A percentile compares a stretch with the other conserved stretches of the same genome.
These are phyloP conservation scores for Leptinotarsa defecta DNA, from an alignment of 1,140 invertebrate genomes.

Conservation along the genomic window DNA sequence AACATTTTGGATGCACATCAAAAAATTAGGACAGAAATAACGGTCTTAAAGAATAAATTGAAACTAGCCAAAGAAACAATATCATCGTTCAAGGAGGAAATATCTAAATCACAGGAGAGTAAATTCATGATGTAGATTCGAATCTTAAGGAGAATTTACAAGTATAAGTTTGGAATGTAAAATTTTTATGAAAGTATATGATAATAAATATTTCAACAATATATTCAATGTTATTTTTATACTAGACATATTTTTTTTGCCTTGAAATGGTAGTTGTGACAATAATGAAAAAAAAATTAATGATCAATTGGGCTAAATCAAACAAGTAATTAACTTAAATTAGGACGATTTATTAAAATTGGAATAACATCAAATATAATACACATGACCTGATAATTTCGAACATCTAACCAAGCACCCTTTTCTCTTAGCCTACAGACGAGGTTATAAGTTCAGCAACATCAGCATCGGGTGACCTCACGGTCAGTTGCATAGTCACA, in stretches of 20 bases:
- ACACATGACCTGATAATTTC: background rate
- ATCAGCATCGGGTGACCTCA: constrained; percentile 68
- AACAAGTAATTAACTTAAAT: no score
- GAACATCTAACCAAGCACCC: background rate
- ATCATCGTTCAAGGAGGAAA: constrained; percentile 84
- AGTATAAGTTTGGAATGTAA: no score
- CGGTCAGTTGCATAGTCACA: constrained; percentile 74
- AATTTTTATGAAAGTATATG: no score
- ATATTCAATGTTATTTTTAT: no score
- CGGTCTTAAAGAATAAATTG: constrained; percentile 84
- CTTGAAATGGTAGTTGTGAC: no score
- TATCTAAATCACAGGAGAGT: constrained; percentile 70
- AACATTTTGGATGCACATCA: constrained; percentile 80
- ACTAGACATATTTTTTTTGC: no score
- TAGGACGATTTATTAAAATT: background rate
- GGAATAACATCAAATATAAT: constrained; percentile 7
- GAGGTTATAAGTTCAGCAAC: constrained; percentile 85
- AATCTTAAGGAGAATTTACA: no score
- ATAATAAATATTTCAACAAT: no score
- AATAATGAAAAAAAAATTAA: no score
- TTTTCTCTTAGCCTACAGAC: constrained; percentile 73
- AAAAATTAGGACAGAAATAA: constrained; percentile 84
- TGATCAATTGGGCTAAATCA: no score
- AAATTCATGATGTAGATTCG: constrained; percentile 33
- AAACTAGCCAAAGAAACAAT: constrained; percentile 90